Conservation (phyloP, 1,140 invertebrate genomes). For the Cydia fagiglandana region DNA sequence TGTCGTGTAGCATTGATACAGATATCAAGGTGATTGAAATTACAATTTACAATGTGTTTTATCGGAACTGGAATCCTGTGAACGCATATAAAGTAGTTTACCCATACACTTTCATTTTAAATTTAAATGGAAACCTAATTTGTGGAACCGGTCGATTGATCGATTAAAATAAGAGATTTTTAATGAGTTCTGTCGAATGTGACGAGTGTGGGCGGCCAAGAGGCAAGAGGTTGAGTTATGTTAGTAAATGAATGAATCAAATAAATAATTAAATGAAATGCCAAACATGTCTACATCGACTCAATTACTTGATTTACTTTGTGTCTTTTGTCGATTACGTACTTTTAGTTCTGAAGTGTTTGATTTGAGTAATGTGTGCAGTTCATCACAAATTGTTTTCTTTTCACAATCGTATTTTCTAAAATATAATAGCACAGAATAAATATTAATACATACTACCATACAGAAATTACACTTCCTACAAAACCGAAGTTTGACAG, state of each 20-base stretch:
- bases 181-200: constrained; percentile 27
- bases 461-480: no score
- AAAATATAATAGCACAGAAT: no score
- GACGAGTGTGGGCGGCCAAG: constrained; percentile 10
- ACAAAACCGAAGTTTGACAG: no score
- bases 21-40: constrained; percentile 27
- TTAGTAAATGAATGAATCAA: neutral
- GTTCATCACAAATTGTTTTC: no score
- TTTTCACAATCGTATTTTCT: no score
- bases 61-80: constrained; percentile 30
- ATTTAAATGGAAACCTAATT: constrained; percentile 5
- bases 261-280: no score
- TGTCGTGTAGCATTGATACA: constrained; percentile 25
- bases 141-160: constrained; percentile 18
- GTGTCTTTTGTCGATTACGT: no score
- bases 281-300: no score
- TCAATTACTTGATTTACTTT: no score
- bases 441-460: no score
- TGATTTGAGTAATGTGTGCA: no score
- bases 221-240: neutral
- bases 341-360: no score
- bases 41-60: constrained; percentile 14
- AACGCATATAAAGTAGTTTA: constrained; percentile 21
- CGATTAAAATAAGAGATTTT: neutral
- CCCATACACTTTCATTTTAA: constrained; percentile 23